Evolutionary conservation across 2,888 invertebrate genomes (phyloP), one percentile per base, ranked within the genome.

Genomic region (Mellilla xanthometata): DNA sequence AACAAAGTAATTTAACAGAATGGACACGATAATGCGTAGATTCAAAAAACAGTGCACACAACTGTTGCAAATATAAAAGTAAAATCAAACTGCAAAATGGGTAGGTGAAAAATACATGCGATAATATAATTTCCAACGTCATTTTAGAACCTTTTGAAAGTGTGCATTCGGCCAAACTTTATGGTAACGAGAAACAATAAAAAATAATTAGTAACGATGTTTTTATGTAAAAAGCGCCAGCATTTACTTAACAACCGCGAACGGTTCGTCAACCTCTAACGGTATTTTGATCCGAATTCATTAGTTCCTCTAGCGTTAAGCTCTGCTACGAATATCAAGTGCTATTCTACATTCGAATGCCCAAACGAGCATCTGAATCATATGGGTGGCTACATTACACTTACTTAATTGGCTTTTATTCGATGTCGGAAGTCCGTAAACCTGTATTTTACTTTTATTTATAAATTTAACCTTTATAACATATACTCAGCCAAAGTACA

Each of bases 251-350:
- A 68, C 65, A 65, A 72, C 65, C 66, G 67, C 61, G 60, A 69
- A 67, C 58, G 62, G 82, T 72, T 68, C 81, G 62, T 71, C 70
- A 74, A 82, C 76, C 81, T 77, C 67, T 85, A 85, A 85, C 86
- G 84, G 85, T 77, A 73, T 67, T 75, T 62, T 68, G 76, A 77
- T 72, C 80, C 70, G 72, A 76, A 80, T 82, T 74, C 67, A 68
- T 72, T 70, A 60, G 65, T 68, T 64, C 64, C 62, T 58, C 55
- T 56, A 54, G 49, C 55, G 58, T 56, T 40, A 51, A 58, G 51
- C 46, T 54, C 40, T 38, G 44, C 46, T 39, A 39, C 53, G 51
- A 47, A 49, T 56, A 56, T 46, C 32, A 53, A 54, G 44, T 56
- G 50, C 39, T 51, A 43, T 33, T 43, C 51, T 38, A 41, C 12